Evolutionary conservation across 2,113 vertebrate genomes (phyloP).

Genomic region (Cranoglanis bouderius): DNA sequence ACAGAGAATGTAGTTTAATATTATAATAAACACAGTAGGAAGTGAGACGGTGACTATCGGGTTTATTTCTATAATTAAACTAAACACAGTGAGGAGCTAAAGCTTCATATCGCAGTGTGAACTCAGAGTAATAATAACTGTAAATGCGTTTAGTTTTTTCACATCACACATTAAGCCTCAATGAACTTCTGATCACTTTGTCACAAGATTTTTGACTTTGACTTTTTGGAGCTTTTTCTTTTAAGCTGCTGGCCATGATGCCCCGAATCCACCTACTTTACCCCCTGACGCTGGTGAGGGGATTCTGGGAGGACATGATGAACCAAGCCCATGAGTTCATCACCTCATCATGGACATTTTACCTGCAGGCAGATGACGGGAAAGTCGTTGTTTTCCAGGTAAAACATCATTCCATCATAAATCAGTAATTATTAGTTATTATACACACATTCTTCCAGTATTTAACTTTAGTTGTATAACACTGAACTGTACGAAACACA

Average conservation of each 20-base stretch:
- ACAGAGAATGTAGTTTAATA: neutral
- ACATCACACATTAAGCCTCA: neutral
- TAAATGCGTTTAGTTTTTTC: neutral
- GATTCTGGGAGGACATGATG: slow-evolving; percentile 93
- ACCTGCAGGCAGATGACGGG: slow-evolving; percentile 95
- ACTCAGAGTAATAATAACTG: neutral
- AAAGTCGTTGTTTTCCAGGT: slow-evolving; percentile 98
- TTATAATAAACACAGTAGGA: neutral
- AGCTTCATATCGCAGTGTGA: neutral
- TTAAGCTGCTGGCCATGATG: slow-evolving; percentile 89
- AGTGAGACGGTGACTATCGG: neutral
- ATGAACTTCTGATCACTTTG: neutral
- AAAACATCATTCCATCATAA: neutral
- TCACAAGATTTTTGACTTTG: neutral
- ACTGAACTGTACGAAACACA: neutral
- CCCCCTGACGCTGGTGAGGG: slow-evolving; percentile 87
- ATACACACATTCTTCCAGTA: neutral
- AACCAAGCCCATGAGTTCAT: slow-evolving; percentile 94
- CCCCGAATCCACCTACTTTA: slow-evolving; percentile 93
- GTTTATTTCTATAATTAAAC: neutral
- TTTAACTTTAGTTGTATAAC: neutral
- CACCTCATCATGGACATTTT: slow-evolving; percentile 94
- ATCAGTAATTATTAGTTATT: neutral
- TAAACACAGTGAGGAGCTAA: neutral
- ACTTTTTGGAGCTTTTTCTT: neutral